Conservation (phyloP, 2,888 invertebrate species). For the Margaritifera margaritifera region DNA sequence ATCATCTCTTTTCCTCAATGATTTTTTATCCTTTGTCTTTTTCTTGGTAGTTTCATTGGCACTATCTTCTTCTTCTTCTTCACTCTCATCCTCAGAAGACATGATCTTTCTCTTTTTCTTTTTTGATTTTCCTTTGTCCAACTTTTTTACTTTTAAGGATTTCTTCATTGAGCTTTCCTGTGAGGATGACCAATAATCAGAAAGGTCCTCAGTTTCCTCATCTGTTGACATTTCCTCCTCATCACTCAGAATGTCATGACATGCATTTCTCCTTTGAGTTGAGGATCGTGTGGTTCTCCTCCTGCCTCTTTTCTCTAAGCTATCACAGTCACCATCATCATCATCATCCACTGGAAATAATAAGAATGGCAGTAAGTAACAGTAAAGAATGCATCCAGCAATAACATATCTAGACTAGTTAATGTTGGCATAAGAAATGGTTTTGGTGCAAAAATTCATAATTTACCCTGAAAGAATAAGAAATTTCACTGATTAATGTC, state of each 20-base stretch:
- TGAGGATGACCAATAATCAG: constrained; percentile 42
- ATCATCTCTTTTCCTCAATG: constrained; percentile 18
- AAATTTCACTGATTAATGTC: too few species aligned
- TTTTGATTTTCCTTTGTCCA: constrained; percentile 18
- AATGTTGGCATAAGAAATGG: too few species aligned
- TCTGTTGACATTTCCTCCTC: constrained; percentile 47
- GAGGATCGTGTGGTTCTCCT: constrained; percentile 45
- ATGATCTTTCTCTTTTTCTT: constrained; percentile 23
- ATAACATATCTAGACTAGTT: neutral
- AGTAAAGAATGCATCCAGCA: neutral
- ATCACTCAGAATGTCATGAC: constrained; percentile 53
- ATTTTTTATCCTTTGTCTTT: constrained; percentile 28
- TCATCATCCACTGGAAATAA: constrained; percentile 56
- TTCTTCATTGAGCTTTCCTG: constrained; percentile 24
- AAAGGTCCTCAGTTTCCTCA: constrained; percentile 40
- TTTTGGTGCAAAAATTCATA: too few species aligned
- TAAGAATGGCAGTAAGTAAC: constrained; percentile 4
- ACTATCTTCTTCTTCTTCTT: constrained; percentile 12
- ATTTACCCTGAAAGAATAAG: too few species aligned
- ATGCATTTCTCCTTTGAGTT: constrained; percentile 42
- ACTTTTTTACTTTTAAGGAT: constrained; percentile 16
- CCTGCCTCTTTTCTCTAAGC: constrained; percentile 45
- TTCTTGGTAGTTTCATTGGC: constrained; percentile 11
- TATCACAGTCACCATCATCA: constrained; percentile 59
- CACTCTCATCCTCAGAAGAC: constrained; percentile 20